Evolutionary conservation across 2,888 invertebrate genomes (phyloP), one percentile per base, ranked within the genome.

Genomic region (Xestia xanthographa): DNA sequence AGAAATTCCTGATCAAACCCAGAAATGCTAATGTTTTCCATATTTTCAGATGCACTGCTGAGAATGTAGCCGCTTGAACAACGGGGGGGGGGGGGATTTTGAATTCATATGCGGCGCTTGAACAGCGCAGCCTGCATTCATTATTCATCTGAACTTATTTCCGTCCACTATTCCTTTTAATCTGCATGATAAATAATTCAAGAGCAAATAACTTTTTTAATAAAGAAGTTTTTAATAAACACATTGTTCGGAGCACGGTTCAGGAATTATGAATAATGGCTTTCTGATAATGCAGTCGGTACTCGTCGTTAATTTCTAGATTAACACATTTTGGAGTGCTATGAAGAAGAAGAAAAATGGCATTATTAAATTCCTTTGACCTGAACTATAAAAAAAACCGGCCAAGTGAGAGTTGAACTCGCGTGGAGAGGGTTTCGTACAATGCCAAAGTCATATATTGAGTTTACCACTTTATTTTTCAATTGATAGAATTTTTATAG

Each of bases 61-160:
- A 43, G 66, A 66, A 74, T 74, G 12, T 72, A 56, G 66, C 73
- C 66, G 60, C 60, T 77, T 72, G 66, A 72, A 67, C 72, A 50
- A 62, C 67, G 60, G 50, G n/a, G n/a, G n/a, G n/a, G n/a, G n/a
- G n/a, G n/a, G 65, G 14, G 60, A 82, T 82, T 78, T 53, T 50
- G 29, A 76, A 82, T 87, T 86, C 79, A 87, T 80, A 69, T 2
- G 66, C 66, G 72, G 26, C 12, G 68, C 70, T 45, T 56, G 26
- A 50, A 41, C 43, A 50, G 53, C 65, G 20, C 66, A 20, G 67
- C 20, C 43, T n/a, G 26, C 60, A 62, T 77, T 75, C 14, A 77
- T 81, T 68, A 78, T 80, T 80, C 72, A 87, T 79, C 41, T 56
- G 60, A 74, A 75, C 71, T 81, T 86, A 87, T 78, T 78, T 81